A percentile compares a stretch with the other conserved stretches of the same genome.
Evolutionary conservation across 2,113 vertebrate genomes (phyloP).

Genomic region (Hippocampus zosterae): DNA sequence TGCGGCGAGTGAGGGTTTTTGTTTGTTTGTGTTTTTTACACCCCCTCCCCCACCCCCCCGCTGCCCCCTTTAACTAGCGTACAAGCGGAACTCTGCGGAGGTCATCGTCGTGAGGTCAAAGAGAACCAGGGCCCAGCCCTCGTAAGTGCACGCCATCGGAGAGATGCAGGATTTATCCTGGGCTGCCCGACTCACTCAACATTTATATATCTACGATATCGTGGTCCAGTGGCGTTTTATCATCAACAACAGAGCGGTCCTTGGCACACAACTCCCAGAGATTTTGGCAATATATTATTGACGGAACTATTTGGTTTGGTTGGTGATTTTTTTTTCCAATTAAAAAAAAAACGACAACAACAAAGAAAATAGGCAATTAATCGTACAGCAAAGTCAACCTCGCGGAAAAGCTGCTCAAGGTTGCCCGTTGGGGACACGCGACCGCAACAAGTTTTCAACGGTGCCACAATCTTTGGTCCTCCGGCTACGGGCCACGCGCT

Average conservation of each 20-base stretch:
- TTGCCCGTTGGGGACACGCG: conserved; percentile 23
- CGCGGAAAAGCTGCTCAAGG: conserved; percentile 18
- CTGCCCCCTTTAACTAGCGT: conserved; percentile 25
- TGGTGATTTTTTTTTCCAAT: conserved; percentile 11
- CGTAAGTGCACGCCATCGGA: conserved; percentile 59
- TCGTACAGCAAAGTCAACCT: conserved; percentile 35
- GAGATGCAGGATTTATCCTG: conserved; percentile 36
- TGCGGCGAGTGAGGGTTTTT: conserved; percentile 21
- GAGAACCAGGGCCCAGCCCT: conserved; percentile 49
- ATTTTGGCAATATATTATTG: conserved; percentile 65
- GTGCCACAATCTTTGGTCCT: conserved; percentile 66
- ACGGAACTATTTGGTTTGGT: conserved; percentile 56
- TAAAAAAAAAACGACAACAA: background rate
- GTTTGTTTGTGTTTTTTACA: conserved; percentile 9
- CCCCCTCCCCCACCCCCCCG: conserved; percentile 18
- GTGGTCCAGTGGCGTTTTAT: conserved; percentile 48
- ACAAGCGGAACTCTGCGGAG: conserved; percentile 34
- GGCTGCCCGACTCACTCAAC: conserved; percentile 31
- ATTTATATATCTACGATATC: conserved; percentile 34
- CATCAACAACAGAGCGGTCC: conserved; percentile 37
- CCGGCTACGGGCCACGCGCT: conserved; percentile 40
- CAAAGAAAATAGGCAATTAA: conserved; percentile 47
- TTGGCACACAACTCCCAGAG: conserved; percentile 64
- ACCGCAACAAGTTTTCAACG: conserved; percentile 30
- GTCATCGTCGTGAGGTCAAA: conserved; percentile 49